phyloP scores from a whole-genome alignment of 2,113 vertebrate species.

The Pelecanus crispus region DNA sequence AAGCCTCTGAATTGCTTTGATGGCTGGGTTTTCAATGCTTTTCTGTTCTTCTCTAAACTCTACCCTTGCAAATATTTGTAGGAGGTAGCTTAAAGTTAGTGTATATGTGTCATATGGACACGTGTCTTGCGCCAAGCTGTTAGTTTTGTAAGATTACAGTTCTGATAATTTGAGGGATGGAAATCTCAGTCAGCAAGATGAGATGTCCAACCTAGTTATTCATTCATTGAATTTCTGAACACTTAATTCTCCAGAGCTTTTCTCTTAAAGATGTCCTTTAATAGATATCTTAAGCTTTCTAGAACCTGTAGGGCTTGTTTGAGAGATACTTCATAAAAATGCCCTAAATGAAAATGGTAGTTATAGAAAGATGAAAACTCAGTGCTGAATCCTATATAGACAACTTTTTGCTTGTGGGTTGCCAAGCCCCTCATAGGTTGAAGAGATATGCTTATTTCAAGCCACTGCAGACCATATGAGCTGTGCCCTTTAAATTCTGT shows the following conservation, averaged over 20 bases:
- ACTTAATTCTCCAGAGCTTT: background rate
- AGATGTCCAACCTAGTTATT: background rate
- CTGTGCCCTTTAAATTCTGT: background rate
- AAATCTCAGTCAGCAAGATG: background rate
- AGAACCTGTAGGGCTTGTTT: background rate
- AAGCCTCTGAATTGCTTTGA: background rate
- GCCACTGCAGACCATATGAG: background rate
- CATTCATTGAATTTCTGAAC: background rate
- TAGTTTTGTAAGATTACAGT: background rate
- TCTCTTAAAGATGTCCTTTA: background rate
- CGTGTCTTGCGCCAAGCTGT: background rate
- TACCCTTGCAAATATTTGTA: background rate
- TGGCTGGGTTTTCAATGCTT: background rate
- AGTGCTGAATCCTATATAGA: background rate
- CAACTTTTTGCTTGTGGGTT: background rate
- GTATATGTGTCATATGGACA: background rate
- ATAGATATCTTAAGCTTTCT: background rate
- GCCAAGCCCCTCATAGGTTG: background rate
- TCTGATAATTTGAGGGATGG: background rate
- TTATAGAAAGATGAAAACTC: background rate
- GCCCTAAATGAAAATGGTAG: background rate
- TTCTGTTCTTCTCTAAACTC: background rate
- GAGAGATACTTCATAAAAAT: background rate
- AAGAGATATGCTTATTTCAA: background rate
- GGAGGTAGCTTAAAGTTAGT: background rate